Conservation (phyloP, 2,113 vertebrate genomes). For the Lonchura striata region DNA sequence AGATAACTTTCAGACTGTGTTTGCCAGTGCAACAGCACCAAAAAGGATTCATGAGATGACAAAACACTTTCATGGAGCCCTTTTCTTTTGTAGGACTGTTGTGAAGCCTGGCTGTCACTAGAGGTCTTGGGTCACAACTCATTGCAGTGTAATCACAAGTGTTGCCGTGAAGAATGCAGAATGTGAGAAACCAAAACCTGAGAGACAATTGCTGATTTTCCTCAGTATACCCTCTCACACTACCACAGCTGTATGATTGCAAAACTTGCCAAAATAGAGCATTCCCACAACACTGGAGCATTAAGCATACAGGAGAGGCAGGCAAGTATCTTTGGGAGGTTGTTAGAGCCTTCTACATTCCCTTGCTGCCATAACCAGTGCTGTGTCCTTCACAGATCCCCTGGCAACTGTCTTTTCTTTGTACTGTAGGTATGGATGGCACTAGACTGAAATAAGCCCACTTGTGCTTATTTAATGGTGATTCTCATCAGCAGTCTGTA, state of each 20-base stretch:
- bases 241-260: not conserved
- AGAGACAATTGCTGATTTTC: not conserved
- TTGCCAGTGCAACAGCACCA: not conserved
- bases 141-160: not conserved
- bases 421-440: not conserved
- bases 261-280: not conserved
- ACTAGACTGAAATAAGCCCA: not conserved
- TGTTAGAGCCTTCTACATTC: not conserved
- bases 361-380: not conserved
- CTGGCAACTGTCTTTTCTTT: not conserved
- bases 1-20: not conserved
- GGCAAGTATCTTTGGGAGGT: not conserved
- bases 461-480: not conserved
- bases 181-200: not conserved
- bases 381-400: not conserved
- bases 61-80: not conserved
- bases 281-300: not conserved
- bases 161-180: not conserved
- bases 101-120: not conserved
- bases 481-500: not conserved
- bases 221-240: not conserved
- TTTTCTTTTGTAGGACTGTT: not conserved
- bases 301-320: not conserved
- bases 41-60: not conserved
- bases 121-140: not conserved